Conservation (phyloP, 2,113 vertebrate species). For the Microtus richardsoni region DNA sequence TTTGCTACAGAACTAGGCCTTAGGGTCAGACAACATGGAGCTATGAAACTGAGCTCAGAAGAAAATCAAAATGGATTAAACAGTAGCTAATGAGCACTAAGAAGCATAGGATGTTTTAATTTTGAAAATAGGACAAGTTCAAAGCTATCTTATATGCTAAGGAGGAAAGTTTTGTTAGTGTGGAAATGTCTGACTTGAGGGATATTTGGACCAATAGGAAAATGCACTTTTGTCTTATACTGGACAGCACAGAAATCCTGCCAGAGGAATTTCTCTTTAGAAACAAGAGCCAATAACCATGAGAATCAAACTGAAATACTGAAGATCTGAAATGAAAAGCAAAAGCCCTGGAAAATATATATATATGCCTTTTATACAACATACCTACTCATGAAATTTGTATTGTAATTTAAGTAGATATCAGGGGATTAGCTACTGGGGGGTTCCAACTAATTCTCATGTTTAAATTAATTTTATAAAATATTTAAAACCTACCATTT, state of each 20-base stretch:
- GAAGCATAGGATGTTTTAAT: not conserved
- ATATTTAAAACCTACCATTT: not conserved
- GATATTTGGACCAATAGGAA: not conserved
- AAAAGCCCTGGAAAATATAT: not conserved
- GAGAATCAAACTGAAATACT: not conserved
- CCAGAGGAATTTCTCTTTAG: not conserved
- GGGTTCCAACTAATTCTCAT: constrained; percentile 32
- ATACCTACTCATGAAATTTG: not conserved
- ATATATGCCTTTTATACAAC: not conserved
- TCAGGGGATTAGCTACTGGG: not conserved
- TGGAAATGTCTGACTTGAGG: not conserved
- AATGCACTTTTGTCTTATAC: not conserved
- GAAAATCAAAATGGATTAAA: not conserved
- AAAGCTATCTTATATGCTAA: not conserved
- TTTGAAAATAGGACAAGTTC: not conserved
- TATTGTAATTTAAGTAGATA: not conserved
- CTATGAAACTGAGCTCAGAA: not conserved
- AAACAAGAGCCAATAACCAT: not conserved
- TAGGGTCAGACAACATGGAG: not conserved
- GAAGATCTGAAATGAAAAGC: constrained; percentile 12
- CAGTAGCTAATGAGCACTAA: not conserved
- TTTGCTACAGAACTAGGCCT: not conserved
- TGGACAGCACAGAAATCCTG: not conserved
- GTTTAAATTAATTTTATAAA: not conserved
- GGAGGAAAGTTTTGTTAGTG: not conserved